Conservation (phyloP, 2,888 invertebrate genomes). For the Elaeidobius kamerunicus region DNA sequence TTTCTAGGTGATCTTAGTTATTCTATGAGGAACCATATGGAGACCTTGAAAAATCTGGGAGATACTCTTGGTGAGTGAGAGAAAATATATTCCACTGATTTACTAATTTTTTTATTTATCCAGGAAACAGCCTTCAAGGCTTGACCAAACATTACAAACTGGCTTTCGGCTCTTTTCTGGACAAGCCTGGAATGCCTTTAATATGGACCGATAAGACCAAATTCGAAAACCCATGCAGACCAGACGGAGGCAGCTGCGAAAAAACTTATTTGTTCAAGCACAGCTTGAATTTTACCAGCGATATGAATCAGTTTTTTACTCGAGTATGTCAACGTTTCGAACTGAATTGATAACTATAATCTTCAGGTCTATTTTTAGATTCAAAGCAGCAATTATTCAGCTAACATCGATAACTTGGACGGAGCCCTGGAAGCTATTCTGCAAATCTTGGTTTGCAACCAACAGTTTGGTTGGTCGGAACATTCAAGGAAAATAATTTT, state of each 20-base stretch:
- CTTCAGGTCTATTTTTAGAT: conserved; percentile 30
- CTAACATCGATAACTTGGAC: conserved; percentile 51
- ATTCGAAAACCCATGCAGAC: conserved; percentile 61
- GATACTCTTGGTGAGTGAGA: conserved; percentile 53
- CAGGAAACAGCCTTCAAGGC: conserved; percentile 53
- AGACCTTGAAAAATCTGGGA: conserved; percentile 68
- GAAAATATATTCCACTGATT: neutral
- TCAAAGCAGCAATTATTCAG: conserved; percentile 34
- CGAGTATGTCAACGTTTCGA: conserved; percentile 32
- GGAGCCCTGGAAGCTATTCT: conserved; percentile 82
- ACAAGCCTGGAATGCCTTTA: conserved; percentile 76
- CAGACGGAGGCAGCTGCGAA: conserved; percentile 58
- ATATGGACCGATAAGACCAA: conserved; percentile 51
- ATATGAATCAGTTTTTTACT: conserved; percentile 49
- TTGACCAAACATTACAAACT: conserved; percentile 71
- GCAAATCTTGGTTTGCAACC: conserved; percentile 67
- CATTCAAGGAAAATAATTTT: conserved; percentile 55
- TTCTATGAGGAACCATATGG: conserved; percentile 85
- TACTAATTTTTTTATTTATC: neutral
- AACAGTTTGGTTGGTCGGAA: conserved; percentile 70
- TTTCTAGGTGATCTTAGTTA: conserved; percentile 89
- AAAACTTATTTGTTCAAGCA: conserved; percentile 82
- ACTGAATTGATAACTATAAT: too few species aligned
- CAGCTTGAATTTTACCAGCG: conserved; percentile 63
- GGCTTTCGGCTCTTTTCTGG: conserved; percentile 75